Evolutionary conservation across 1,140 invertebrate genomes (phyloP), one percentile per base, ranked within the genome.

Genomic region (Hylyphantes graminicola): DNA sequence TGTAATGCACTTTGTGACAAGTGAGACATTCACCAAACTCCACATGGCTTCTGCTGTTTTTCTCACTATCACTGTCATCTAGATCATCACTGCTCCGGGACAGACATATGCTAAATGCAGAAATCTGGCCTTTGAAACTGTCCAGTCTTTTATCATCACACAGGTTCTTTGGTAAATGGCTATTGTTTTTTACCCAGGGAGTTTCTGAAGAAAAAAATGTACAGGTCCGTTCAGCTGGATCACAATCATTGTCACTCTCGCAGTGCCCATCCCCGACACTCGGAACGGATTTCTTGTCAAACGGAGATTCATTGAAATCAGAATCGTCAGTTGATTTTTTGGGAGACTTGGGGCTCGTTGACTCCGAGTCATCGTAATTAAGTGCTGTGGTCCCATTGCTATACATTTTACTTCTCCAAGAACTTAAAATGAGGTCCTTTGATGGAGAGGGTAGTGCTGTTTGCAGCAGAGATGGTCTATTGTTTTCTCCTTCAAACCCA

Each of bases 401-500:
- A 53, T 70, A 86, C 63, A 86, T 79, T 70, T 86, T 79, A 59
- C 77, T 83, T 63, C 80, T 72, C 85, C 85, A 86, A 50, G 80
- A 86, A 53, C 73, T 77, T 53, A 86, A 57, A 61, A 81, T 76
- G 6, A 74, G 19, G 21, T 86, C 85, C 50, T 83, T 80, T 68
- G 65, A 68, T 53, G 85, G 85, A 6, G 81, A 85, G 51, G 78
- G 75, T 35, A 86, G 55, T 12, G 53, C 70, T n/a, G 79, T 83
- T 63, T 77, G 75, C 12, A 86, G 80, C 19, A 83, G 21, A 35
- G 77, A 82, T 63, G 85, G 85, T 70, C 85, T 76, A 75, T 82
- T 83, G 51, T 86, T 83, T 73, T 86, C 85, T 15, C 85, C 85
- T 59, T 86, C 85, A 68, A 86, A 86, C 19, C 85, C 85, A 86